Conservation (phyloP, 2,113 vertebrate species). For the Cephalopterus ornatus region DNA sequence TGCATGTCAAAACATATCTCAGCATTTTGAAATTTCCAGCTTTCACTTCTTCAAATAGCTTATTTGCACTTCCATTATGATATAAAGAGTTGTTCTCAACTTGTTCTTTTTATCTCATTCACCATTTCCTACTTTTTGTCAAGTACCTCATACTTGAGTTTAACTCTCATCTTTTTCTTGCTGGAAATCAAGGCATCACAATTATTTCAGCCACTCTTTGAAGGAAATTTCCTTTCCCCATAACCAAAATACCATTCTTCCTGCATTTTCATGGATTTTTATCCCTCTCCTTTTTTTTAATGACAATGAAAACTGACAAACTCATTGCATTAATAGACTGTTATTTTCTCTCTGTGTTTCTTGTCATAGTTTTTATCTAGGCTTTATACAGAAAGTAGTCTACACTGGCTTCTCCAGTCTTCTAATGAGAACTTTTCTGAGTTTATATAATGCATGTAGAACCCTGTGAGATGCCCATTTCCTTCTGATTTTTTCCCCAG, state of each 20-base stretch:
- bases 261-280: neutral
- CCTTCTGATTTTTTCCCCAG: neutral
- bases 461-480: neutral
- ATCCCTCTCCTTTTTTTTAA: neutral
- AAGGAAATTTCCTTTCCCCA: neutral
- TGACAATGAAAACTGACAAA: neutral
- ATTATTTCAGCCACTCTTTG: neutral
- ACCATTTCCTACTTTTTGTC: neutral
- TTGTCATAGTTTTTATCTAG: accelerated
- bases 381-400: neutral
- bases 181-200: neutral
- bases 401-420: neutral
- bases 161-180: neutral
- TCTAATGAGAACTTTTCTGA: neutral
- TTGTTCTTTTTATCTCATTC: neutral
- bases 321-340: neutral
- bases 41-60: neutral
- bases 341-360: neutral
- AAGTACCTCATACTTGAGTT: neutral
- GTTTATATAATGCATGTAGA: neutral
- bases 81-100: neutral
- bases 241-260: neutral
- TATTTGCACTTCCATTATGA: neutral
- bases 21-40: neutral
- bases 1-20: neutral